A percentile compares a stretch with the other conserved stretches of the same genome.
These are phyloP conservation scores for Thomomys bottae DNA, from an alignment of 2,113 vertebrate genomes.

Conservation along the genomic window DNA sequence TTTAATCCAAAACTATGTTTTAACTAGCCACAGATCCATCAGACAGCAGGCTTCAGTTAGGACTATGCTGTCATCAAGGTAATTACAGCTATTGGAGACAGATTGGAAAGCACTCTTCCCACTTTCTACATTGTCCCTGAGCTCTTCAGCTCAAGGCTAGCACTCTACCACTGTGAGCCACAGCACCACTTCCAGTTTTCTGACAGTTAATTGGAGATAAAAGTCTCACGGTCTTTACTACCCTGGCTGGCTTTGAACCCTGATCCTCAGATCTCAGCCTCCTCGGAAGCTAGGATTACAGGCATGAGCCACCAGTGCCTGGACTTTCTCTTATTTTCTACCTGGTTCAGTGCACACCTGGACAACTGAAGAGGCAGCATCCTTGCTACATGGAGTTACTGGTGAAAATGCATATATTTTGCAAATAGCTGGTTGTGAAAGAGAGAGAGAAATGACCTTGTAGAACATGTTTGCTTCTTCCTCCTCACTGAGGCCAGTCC, in stretches of 20 bases:
- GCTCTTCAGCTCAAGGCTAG: too few species aligned
- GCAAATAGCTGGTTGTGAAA: not conserved
- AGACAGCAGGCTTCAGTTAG: not conserved
- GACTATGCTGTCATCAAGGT: not conserved
- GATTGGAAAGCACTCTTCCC: not conserved
- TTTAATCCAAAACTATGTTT: slow-evolving; percentile 11
- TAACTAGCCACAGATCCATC: not conserved
- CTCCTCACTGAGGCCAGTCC: not conserved
- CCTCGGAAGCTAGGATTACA: too few species aligned
- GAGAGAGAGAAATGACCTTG: not conserved
- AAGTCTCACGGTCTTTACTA: too few species aligned
- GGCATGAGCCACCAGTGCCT: too few species aligned
- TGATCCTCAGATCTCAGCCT: too few species aligned
- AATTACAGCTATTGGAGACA: not conserved
- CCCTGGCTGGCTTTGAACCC: too few species aligned
- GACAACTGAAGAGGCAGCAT: not conserved
- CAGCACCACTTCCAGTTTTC: too few species aligned
- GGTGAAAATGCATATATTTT: not conserved
- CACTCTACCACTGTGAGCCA: too few species aligned
- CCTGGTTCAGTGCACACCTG: not conserved
- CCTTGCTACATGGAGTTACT: not conserved
- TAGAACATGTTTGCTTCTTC: not conserved
- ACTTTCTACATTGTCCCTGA: not conserved
- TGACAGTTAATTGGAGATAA: too few species aligned
- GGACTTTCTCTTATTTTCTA: not conserved